Percentiles rank a stretch among this genome's conserved stretches.
phyloP scores from a whole-genome alignment of 2,113 vertebrate species.

The Gobius niger region DNA sequence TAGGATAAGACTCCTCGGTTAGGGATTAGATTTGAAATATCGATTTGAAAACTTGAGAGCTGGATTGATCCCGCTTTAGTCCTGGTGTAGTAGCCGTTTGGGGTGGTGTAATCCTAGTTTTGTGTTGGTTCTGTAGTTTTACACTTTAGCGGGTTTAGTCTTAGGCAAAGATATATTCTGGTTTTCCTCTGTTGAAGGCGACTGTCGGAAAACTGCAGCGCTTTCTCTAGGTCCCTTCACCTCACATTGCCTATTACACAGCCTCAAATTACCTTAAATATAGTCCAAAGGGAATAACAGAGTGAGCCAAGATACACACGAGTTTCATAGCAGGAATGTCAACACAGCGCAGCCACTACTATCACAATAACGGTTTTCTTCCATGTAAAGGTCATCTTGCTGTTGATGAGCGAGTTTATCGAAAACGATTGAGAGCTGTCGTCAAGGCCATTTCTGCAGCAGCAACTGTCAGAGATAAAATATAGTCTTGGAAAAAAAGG shows the following conservation, averaged over 20 bases:
- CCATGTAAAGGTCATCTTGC: constrained; percentile 17
- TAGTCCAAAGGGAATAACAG: constrained; percentile 39
- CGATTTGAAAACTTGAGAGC: too few relatives aligned
- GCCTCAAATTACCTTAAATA: constrained; percentile 56
- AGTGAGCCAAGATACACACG: constrained; percentile 29
- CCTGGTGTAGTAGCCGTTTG: too few relatives aligned
- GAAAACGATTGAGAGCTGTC: constrained; percentile 37
- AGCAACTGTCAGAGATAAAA: constrained; percentile 6
- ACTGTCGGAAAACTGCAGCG: background rate
- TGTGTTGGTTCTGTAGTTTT: background rate
- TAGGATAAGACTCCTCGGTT: too few relatives aligned
- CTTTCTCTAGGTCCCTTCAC: constrained; percentile 14
- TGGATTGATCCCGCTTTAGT: too few relatives aligned
- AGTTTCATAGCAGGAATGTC: constrained; percentile 36
- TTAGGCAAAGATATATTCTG: background rate
- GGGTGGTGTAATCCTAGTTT: too few relatives aligned
- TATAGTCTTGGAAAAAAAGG: background rate
- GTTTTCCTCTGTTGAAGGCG: background rate
- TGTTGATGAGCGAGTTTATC: constrained; percentile 35
- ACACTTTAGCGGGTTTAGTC: background rate
- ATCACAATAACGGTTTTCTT: constrained; percentile 48
- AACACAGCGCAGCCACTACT: constrained; percentile 54
- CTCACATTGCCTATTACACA: constrained; percentile 31
- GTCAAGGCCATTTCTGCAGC: constrained; percentile 24
- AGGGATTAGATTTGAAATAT: too few relatives aligned